phyloP scores from a whole-genome alignment of 2,113 vertebrate species.

The Brachyistius frenatus region DNA sequence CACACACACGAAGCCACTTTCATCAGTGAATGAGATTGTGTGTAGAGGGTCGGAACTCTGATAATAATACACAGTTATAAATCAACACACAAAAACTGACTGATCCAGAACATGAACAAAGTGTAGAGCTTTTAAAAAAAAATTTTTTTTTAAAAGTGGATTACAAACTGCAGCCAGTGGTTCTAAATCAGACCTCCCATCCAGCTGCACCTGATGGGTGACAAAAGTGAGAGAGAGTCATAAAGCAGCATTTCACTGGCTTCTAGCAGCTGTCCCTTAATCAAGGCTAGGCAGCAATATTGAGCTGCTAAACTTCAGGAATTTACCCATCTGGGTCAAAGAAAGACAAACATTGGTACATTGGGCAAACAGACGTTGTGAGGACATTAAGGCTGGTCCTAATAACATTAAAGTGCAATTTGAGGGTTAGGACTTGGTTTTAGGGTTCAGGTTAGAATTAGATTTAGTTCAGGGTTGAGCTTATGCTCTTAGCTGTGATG shows the following conservation, averaged over 20 bases:
- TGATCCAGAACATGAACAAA: background rate
- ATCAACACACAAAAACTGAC: constrained; percentile 13
- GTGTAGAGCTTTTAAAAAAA: background rate
- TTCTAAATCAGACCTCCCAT: constrained; percentile 25
- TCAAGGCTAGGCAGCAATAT: background rate
- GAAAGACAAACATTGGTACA: too few relatives aligned
- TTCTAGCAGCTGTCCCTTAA: constrained; percentile 15
- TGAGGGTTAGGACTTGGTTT: too few relatives aligned
- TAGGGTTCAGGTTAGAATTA: background rate
- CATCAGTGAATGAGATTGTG: constrained; percentile 15
- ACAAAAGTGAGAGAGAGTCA: constrained; percentile 9
- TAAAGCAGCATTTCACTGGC: background rate
- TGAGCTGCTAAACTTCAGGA: too few relatives aligned
- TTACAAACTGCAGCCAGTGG: background rate
- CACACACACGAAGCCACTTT: background rate
- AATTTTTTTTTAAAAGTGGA: background rate
- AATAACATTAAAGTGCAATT: too few relatives aligned
- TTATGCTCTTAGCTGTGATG: too few relatives aligned
- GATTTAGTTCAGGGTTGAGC: too few relatives aligned
- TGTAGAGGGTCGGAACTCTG: constrained; percentile 30
- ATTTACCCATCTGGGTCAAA: too few relatives aligned
- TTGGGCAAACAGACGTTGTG: too few relatives aligned
- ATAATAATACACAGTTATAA: constrained; percentile 26
- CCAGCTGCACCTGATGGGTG: constrained; percentile 18
- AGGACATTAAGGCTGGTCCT: too few relatives aligned